These are phyloP conservation scores for Crenuchus spilurus DNA, from an alignment of 2,797 vertebrate species.

Conservation along the genomic window DNA sequence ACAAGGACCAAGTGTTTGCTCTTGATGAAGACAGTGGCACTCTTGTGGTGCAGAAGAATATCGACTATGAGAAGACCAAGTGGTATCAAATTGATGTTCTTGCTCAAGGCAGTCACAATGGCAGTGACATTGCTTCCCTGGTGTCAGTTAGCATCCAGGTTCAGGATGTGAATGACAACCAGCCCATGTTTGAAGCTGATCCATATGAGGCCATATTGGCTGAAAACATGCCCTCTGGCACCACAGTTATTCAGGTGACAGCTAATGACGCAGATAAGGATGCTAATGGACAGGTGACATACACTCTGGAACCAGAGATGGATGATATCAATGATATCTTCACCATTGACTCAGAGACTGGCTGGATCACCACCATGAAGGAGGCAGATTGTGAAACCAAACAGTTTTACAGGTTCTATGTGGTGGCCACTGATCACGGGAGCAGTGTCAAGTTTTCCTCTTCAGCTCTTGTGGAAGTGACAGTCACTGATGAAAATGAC, in stretches of 20 bases:
- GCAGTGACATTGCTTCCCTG: conserved; percentile 87
- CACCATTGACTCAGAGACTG: conserved; percentile 86
- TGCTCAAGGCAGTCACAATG: conserved; percentile 88
- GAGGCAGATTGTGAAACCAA: conserved; percentile 86
- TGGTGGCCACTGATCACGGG: conserved; percentile 91
- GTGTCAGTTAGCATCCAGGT: conserved; percentile 94
- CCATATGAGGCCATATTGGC: conserved; percentile 90
- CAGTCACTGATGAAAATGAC: conserved; percentile 94
- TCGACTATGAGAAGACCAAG: conserved; percentile 94
- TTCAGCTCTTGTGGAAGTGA: conserved; percentile 89
- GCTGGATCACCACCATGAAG: conserved; percentile 89
- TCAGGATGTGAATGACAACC: conserved; percentile 95
- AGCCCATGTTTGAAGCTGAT: conserved; percentile 91
- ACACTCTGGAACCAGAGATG: conserved; percentile 81
- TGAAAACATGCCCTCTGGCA: conserved; percentile 94
- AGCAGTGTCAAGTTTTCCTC: conserved; percentile 87
- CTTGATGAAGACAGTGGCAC: conserved; percentile 87
- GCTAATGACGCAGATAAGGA: conserved; percentile 94
- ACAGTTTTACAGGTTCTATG: conserved; percentile 83
- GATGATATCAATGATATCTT: conserved; percentile 80
- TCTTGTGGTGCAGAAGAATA: conserved; percentile 85
- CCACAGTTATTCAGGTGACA: conserved; percentile 94
- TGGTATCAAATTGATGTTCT: conserved; percentile 95
- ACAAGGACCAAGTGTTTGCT: conserved; percentile 88
- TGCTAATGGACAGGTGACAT: conserved; percentile 89